These are phyloP conservation scores for Ricordea florida DNA, from an alignment of 92 coral and sea anemone genomes.

Conservation along the genomic window DNA sequence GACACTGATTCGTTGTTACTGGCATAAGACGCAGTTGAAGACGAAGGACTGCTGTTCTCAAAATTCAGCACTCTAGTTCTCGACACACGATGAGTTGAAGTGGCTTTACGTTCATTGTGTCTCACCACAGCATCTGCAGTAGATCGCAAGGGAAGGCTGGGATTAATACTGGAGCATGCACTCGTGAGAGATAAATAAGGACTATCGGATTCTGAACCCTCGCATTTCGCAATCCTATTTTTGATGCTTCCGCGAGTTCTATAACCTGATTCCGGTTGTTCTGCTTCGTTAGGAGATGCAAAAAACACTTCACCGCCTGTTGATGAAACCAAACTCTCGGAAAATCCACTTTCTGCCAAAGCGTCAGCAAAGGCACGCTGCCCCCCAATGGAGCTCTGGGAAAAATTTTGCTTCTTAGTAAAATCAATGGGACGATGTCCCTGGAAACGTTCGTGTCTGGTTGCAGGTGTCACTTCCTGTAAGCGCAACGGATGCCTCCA, in stretches of 20 bases:
- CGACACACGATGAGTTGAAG: not conserved
- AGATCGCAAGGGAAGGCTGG: not conserved
- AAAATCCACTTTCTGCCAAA: conserved; percentile 10
- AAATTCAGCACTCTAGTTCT: not conserved
- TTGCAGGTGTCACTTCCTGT: not conserved
- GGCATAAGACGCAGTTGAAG: not conserved
- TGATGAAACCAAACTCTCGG: not conserved
- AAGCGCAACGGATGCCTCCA: conserved; percentile 1
- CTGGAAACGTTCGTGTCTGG: not conserved
- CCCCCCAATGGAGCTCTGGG: too few relatives aligned
- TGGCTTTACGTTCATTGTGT: not conserved
- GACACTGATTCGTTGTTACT: conserved; percentile 37
- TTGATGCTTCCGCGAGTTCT: not conserved
- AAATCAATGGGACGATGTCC: too few relatives aligned
- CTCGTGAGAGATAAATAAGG: conserved; percentile 61
- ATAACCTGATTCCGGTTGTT: not conserved
- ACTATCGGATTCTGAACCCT: conserved; percentile 45
- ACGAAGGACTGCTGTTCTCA: not conserved
- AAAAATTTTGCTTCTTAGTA: too few relatives aligned
- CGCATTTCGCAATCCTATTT: not conserved
- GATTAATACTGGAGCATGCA: conserved; percentile 21
- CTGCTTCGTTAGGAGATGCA: not conserved
- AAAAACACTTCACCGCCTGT: conserved; percentile 7
- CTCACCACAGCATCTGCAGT: not conserved
- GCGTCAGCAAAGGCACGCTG: too few relatives aligned